Conservation (phyloP, 2,888 invertebrate species). For the Steinernema hermaphroditum region DNA sequence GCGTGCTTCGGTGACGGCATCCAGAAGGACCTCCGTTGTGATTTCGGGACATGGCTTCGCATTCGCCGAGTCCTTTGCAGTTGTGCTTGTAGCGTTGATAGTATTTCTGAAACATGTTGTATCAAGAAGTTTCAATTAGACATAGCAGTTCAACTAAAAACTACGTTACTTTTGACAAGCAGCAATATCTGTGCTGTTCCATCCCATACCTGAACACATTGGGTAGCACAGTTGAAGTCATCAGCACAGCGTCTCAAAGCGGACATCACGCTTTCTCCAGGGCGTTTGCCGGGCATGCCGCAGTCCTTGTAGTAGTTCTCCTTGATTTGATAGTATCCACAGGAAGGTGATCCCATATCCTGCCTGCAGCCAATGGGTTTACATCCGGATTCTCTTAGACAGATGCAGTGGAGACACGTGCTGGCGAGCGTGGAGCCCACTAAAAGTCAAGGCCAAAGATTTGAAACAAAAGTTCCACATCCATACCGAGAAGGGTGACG, state of each 20-base stretch:
- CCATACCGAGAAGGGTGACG: slow-evolving; percentile 10
- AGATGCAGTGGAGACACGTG: slow-evolving; percentile 29
- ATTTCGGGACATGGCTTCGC: slow-evolving; percentile 40
- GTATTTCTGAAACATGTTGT: slow-evolving; percentile 37
- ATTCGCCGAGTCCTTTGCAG: slow-evolving; percentile 37
- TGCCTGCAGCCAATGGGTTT: slow-evolving; percentile 55
- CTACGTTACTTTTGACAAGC: too few relatives aligned
- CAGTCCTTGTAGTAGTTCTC: slow-evolving; percentile 66
- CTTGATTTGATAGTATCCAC: slow-evolving; percentile 66
- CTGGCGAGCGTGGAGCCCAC: slow-evolving; percentile 12
- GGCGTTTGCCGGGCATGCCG: slow-evolving; percentile 54
- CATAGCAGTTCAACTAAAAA: too few relatives aligned
- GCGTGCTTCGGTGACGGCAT: slow-evolving; percentile 52
- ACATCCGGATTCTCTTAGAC: slow-evolving; percentile 23
- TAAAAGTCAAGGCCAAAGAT: neutral
- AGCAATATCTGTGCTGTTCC: too few relatives aligned
- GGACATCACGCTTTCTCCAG: slow-evolving; percentile 48
- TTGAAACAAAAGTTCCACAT: neutral
- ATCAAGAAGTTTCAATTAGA: too few relatives aligned
- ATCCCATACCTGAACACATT: slow-evolving; percentile 42
- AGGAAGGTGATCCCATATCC: slow-evolving; percentile 59
- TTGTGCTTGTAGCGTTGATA: slow-evolving; percentile 39
- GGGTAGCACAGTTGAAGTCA: slow-evolving; percentile 43
- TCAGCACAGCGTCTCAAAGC: slow-evolving; percentile 51
- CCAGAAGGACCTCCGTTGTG: slow-evolving; percentile 56